Evolutionary conservation across 2,797 vertebrate species (phyloP).

Genomic region (Parauchenoglanis ngamensis): DNA sequence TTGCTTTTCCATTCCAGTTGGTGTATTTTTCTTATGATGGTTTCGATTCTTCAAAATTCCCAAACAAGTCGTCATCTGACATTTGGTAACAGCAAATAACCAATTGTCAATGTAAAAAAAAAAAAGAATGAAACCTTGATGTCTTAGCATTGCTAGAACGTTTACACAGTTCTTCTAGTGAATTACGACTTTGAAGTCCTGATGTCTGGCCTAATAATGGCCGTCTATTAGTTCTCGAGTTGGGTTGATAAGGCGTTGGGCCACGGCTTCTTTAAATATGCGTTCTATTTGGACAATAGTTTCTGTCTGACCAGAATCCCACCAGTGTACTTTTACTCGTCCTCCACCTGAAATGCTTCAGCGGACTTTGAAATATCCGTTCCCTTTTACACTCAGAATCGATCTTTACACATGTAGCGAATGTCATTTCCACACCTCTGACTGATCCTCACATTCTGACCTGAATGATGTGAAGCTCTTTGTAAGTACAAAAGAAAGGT

Average conservation of each 20-base stretch:
- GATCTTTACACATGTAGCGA: slow-evolving; percentile 5
- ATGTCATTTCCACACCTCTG: slow-evolving; percentile 25
- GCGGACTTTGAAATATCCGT: neutral
- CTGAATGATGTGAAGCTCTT: slow-evolving; percentile 40
- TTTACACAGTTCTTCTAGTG: neutral
- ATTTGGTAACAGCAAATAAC: neutral
- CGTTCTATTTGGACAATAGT: too few relatives aligned
- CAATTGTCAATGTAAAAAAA: neutral
- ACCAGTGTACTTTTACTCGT: neutral
- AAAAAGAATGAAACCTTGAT: neutral
- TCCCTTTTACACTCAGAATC: slow-evolving; percentile 24
- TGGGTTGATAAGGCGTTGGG: neutral
- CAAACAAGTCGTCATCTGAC: neutral
- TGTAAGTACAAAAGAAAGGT: slow-evolving; percentile 22
- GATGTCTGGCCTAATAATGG: neutral
- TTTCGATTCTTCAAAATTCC: neutral
- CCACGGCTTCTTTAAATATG: too few relatives aligned
- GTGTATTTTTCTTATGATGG: neutral
- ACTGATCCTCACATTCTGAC: slow-evolving; percentile 33
- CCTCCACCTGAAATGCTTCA: neutral
- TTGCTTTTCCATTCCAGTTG: neutral
- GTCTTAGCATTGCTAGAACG: neutral
- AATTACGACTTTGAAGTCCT: neutral
- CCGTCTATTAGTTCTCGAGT: neutral
- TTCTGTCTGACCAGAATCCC: neutral